These are phyloP conservation scores for Drosophila putrida DNA, from an alignment of 2,888 invertebrate species.

Conservation along the genomic window DNA sequence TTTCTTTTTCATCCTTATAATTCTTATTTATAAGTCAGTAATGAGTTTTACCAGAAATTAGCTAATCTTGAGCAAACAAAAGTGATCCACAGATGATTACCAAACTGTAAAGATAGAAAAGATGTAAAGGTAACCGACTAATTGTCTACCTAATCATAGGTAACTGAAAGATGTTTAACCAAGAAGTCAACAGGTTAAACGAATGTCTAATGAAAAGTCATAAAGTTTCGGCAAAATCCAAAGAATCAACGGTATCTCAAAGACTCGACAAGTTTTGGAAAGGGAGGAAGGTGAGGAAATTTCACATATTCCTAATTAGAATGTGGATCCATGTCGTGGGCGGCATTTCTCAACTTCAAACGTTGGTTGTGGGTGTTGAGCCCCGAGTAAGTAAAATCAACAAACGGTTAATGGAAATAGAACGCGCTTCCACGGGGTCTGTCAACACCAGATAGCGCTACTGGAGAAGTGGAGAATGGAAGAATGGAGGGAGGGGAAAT, in stretches of 20 bases:
- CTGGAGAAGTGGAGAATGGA: slow-evolving; percentile 2
- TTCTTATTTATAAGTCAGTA: background rate
- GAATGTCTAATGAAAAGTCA: slow-evolving; percentile 43
- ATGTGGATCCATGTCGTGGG: slow-evolving; percentile 46
- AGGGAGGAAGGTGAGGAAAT: background rate
- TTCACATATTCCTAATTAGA: slow-evolving; percentile 62
- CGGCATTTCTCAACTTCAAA: slow-evolving; percentile 52
- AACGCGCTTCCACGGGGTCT: slow-evolving; percentile 53
- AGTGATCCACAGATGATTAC: slow-evolving; percentile 8
- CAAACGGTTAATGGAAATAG: slow-evolving; percentile 54
- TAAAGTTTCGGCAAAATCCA: slow-evolving; percentile 46
- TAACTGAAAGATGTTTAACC: slow-evolving; percentile 29
- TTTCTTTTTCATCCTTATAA: background rate
- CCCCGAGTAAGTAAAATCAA: slow-evolving; percentile 27
- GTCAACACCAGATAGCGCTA: slow-evolving; percentile 68
- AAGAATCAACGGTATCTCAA: slow-evolving; percentile 33
- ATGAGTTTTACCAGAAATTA: background rate
- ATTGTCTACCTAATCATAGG: background rate
- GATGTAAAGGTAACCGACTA: slow-evolving; percentile 27
- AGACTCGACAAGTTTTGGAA: background rate
- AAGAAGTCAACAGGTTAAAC: slow-evolving; percentile 49
- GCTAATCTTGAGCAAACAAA: slow-evolving; percentile 9
- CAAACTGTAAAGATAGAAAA: slow-evolving; percentile 12
- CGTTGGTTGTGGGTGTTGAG: slow-evolving; percentile 12
- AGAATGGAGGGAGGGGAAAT: slow-evolving; percentile 16